These are phyloP conservation scores for Notamacropus eugenii DNA, from an alignment of 2,797 vertebrate species.

Conservation along the genomic window DNA sequence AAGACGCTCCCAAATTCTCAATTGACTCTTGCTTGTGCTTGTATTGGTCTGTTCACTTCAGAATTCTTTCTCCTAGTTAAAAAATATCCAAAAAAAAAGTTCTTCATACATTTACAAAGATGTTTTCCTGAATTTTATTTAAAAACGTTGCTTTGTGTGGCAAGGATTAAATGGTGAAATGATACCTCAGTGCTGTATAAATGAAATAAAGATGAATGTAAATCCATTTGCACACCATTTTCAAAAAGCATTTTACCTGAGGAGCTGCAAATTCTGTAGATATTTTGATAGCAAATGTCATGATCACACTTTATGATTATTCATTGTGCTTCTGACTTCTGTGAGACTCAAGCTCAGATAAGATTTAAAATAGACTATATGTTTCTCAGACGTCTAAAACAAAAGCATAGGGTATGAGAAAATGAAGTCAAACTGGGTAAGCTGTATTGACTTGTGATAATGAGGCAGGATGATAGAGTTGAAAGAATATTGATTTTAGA, in stretches of 20 bases:
- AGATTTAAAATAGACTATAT: not conserved
- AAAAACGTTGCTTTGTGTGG: not conserved
- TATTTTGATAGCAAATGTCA: constrained; percentile 27
- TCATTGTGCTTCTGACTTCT: accelerated
- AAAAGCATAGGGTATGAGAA: not conserved
- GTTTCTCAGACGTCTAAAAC: not conserved
- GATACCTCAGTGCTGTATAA: not conserved
- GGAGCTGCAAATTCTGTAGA: constrained; percentile 16
- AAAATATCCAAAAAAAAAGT: no score
- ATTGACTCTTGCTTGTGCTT: no score
- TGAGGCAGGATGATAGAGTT: not conserved
- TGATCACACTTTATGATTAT: not conserved
- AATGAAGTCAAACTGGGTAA: not conserved
- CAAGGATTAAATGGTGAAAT: not conserved
- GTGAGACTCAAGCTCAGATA: not conserved
- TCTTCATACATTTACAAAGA: constrained; percentile 12
- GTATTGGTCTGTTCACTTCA: no score
- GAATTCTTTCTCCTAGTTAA: no score
- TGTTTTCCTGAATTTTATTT: constrained; percentile 16
- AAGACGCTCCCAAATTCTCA: no score
- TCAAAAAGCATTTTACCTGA: constrained; percentile 23
- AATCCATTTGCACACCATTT: not conserved
- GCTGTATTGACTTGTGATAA: not conserved
- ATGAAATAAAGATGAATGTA: constrained; percentile 41
- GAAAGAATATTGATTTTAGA: not conserved